A percentile compares a stretch with the other conserved stretches of the same genome.
Conservation (phyloP, 1,140 invertebrate species). For the Brachionus asplanchnoidis region DNA sequence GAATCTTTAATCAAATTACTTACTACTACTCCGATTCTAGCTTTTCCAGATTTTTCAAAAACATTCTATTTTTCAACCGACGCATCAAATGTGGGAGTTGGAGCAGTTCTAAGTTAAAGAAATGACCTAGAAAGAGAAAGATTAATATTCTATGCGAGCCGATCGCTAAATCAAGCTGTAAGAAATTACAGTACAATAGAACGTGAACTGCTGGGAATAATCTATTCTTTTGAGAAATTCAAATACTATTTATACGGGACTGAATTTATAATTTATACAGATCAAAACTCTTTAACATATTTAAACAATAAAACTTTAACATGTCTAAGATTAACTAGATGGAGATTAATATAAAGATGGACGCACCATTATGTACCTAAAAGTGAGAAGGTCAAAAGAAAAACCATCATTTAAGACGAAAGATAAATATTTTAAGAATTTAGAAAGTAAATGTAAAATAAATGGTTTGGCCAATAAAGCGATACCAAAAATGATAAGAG, state of each 20-base stretch:
- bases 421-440: background rate
- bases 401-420: background rate
- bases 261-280: background rate
- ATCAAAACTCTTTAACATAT: background rate
- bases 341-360: background rate
- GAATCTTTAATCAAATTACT: constrained; percentile 41
- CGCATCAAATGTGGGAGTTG: constrained; percentile 10
- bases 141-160: background rate
- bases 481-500: background rate
- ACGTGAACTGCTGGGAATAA: background rate
- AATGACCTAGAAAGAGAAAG: background rate
- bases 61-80: background rate
- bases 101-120: constrained; percentile 10
- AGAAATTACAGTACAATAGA: background rate
- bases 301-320: background rate
- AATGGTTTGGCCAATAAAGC: background rate
- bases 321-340: background rate
- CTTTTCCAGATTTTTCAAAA: background rate
- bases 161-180: constrained; percentile 21
- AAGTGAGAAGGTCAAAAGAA: background rate
- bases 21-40: background rate
- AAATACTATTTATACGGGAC: background rate
- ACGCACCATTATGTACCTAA: background rate
- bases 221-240: background rate
- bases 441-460: background rate